Base-by-base conservation (phyloP, 2,113 vertebrate species). In the Mellivora capensis region DNA sequence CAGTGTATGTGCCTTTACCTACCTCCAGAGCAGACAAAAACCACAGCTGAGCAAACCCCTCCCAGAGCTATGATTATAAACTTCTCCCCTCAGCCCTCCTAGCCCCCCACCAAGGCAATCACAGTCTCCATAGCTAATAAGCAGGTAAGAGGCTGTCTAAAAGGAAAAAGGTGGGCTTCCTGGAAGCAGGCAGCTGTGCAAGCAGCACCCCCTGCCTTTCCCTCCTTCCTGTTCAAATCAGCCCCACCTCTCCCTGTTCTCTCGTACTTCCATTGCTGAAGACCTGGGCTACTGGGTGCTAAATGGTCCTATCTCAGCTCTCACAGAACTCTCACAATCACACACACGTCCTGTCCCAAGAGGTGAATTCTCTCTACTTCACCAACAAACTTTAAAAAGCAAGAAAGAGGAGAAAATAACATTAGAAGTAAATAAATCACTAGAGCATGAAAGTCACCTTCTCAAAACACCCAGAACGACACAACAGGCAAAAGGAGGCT, bases 351-450 rank as follows among this genome's bases (percentile, higher is more conserved):
- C 80, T 64, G 9, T 92, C 62, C 85, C 82, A 93, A 76, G 42
- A 76, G 20, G 37, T 42, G 15, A 90, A 31, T 80, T 97, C 82
- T 95, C 62, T 91, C 84, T 74, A n/a, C 67, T 86, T 95, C 86
- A 79, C 54, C 67, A 27, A 34, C 42, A 94, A 93, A 90, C 14
- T 80, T 94, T 90, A 61, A 84, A 97, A 95, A 97, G 96, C 1
- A 27, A 90, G 52, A 23, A 21, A 87, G 59, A 77, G 23, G 29
- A 83, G 77, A 94, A 87, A 97, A 94, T 93, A 97, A 94, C 39
- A 42, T 94, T 69, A 83, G 77, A 91, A 95, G 79, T 96, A 97
- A 95, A 90, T 95, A 93, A 98, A 93, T 61, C 93, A 93, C 67
- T 85, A 64, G 59, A 69, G 80, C 80, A 29, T 79, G 76, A 97